Base-by-base conservation (phyloP, 2,797 vertebrate species). In the Furcifer pardalis region DNA sequence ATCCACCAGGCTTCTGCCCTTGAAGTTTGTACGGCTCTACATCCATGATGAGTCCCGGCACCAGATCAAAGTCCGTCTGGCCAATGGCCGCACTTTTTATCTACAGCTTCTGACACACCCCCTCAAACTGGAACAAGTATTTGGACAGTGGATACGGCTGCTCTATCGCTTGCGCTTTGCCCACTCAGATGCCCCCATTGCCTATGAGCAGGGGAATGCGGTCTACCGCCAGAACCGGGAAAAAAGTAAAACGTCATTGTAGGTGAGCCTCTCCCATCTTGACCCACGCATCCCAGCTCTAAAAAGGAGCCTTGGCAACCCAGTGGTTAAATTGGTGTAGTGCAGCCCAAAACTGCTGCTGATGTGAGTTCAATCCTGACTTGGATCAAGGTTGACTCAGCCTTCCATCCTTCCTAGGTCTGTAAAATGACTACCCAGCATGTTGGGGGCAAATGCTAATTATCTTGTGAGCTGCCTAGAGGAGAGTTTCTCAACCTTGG, bases 1-100 rank as follows among this genome's bases (percentile, higher is more conserved):
- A 52, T 40, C 52, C 17, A 59, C 52, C 89, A 94, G 94, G 84
- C 85, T 94, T 56, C 87, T 93, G 66, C 94, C 94, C 60, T 77
- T 94, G 88, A 90, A 93, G 62, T 94, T 92, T 1, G 90, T 94
- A 59, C 88, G 91, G 65, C 81, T 94, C 74, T 94, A 89, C 15
- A 30, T 94, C 23, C 92, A 92, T 3, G 37, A 91, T 0, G 86
- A 89, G 37, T 66, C 72, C 7, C 86, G 85, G 49, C 63, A 81
- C 46, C 92, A 93, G 83, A 90, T 94, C 81, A 93, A 93, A 84
- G 91, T 93, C 68, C 90, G 89, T 83, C 85, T 94, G 77, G 82
- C 68, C 65, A 93, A 87, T 0, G 91, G 93, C 65, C 92, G 92
- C 0, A 35, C 89, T 27, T 94, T 94, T 90, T 94, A 94, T 81